phyloP scores from a whole-genome alignment of 2,113 vertebrate species.

The Mola mola region DNA sequence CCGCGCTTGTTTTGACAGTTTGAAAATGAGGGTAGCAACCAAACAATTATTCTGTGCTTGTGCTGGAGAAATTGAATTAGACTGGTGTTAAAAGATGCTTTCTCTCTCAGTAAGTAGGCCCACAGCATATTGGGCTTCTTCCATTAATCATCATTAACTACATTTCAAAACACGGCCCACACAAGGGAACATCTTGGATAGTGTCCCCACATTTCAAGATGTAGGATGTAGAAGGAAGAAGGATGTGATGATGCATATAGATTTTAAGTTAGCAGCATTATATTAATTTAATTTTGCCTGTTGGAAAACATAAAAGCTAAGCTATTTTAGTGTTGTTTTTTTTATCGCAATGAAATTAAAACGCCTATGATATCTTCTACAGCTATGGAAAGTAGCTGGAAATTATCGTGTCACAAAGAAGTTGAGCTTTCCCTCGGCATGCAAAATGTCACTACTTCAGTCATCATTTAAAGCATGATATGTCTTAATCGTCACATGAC shows the following conservation, averaged over 20 bases:
- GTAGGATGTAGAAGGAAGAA: neutral
- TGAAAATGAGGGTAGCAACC: constrained; percentile 30
- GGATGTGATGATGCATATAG: neutral
- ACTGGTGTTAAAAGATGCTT: constrained; percentile 23
- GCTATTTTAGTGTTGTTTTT: too few relatives aligned
- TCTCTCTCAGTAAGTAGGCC: constrained; percentile 12
- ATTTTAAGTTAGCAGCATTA: too few relatives aligned
- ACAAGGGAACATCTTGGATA: neutral
- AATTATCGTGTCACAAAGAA: too few relatives aligned
- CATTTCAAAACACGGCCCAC: constrained; percentile 4
- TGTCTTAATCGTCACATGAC: too few relatives aligned
- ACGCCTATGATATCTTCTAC: too few relatives aligned
- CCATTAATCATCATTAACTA: constrained; percentile 34
- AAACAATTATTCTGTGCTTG: constrained; percentile 14
- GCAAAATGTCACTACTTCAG: too few relatives aligned
- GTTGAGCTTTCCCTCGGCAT: too few relatives aligned
- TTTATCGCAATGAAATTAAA: too few relatives aligned
- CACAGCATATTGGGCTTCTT: constrained; percentile 1
- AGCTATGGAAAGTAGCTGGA: too few relatives aligned
- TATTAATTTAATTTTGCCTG: too few relatives aligned
- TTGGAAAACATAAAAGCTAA: neutral
- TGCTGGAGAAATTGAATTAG: constrained; percentile 24
- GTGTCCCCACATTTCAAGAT: neutral
- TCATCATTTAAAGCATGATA: too few relatives aligned
- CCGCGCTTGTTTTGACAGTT: constrained; percentile 36